Percentiles rank a stretch among this genome's conserved stretches.
These are phyloP conservation scores for Acanthochromis polyacanthus DNA, from an alignment of 2,113 vertebrate genomes.

Conservation along the genomic window DNA sequence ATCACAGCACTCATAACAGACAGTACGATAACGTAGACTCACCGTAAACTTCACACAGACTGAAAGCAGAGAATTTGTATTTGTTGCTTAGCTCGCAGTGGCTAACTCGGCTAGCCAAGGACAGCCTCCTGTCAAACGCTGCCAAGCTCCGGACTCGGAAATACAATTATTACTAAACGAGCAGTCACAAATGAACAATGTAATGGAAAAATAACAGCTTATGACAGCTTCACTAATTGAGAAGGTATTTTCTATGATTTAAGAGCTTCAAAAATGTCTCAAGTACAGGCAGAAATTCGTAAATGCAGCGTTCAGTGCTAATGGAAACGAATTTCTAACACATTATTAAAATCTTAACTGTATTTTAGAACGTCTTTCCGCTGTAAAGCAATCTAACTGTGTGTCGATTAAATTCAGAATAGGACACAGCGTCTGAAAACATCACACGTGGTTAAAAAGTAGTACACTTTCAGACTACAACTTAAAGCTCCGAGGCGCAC, in stretches of 20 bases:
- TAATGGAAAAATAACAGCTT: background rate
- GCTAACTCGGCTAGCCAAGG: slow-evolving; percentile 55
- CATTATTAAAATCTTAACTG: background rate
- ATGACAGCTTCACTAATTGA: background rate
- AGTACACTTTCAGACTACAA: accelerated
- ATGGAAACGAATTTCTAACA: no score
- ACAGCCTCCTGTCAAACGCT: slow-evolving; percentile 58
- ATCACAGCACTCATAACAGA: background rate
- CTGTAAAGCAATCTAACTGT: background rate
- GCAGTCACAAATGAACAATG: accelerated
- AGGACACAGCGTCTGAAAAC: background rate
- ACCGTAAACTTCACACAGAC: slow-evolving; percentile 44
- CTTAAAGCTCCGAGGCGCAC: background rate
- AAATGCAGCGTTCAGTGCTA: background rate
- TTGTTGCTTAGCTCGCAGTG: slow-evolving; percentile 24
- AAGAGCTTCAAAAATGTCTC: background rate
- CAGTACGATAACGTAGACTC: slow-evolving; percentile 37
- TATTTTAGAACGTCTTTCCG: accelerated
- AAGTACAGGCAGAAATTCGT: background rate
- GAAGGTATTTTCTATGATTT: accelerated
- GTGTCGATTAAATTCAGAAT: accelerated
- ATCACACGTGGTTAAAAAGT: background rate
- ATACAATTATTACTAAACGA: accelerated
- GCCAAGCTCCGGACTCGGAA: slow-evolving; percentile 18
- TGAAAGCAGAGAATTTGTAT: background rate